A percentile compares a stretch with the other conserved stretches of the same genome.
These are phyloP conservation scores for Acropora tenuis DNA, from an alignment of 64 coral and sea anemone species.

Conservation along the genomic window DNA sequence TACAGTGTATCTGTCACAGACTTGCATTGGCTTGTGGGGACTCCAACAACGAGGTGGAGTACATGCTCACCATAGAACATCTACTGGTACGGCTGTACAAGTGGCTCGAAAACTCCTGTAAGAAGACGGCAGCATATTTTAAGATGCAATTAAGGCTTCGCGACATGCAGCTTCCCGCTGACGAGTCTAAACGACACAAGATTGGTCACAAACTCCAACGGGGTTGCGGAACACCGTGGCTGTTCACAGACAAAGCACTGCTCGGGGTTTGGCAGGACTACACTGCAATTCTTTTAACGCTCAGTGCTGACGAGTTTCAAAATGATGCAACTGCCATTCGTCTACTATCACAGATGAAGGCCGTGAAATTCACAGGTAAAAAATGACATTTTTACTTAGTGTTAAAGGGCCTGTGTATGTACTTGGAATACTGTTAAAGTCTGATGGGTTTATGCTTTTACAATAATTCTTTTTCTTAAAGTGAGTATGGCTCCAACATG, in stretches of 20 bases:
- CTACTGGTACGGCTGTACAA: constrained; percentile 29
- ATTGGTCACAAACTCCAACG: constrained; percentile 39
- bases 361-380: constrained; percentile 33
- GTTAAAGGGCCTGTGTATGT: no score
- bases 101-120: constrained; percentile 30
- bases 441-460: no score
- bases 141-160: constrained; percentile 5
- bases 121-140: constrained; percentile 1
- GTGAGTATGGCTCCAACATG: no score
- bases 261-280: constrained; percentile 33
- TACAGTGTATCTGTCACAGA: constrained; percentile 44
- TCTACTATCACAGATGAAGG: background rate
- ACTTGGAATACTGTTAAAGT: no score
- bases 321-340: constrained; percentile 20
- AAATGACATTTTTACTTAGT: no score
- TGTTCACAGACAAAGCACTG: constrained; percentile 24
- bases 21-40: constrained; percentile 35
- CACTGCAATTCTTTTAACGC: background rate
- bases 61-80: constrained; percentile 11
- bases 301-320: background rate
- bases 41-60: constrained; percentile 37
- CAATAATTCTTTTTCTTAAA: no score
- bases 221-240: constrained; percentile 23
- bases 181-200: background rate
- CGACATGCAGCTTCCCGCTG: constrained; percentile 20